These are phyloP conservation scores for Bombyx huttoni DNA, from an alignment of 2,888 invertebrate species.

Conservation along the genomic window DNA sequence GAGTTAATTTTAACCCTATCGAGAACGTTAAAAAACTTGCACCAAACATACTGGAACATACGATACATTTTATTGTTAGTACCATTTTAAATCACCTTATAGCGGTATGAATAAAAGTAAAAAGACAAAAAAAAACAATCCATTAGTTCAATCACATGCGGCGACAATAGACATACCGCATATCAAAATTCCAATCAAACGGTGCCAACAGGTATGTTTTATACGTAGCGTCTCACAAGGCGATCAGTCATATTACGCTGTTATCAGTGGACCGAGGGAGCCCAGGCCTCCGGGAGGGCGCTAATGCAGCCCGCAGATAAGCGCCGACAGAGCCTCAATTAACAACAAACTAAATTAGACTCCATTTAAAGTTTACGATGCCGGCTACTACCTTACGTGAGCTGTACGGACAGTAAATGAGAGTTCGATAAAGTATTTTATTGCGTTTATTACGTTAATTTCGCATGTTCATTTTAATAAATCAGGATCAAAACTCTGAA, in stretches of 20 bases:
- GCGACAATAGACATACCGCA: neutral
- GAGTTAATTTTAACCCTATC: too few species aligned
- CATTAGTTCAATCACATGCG: neutral
- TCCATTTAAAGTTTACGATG: conserved; percentile 69
- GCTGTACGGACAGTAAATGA: conserved; percentile 40
- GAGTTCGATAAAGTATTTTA: conserved; percentile 23
- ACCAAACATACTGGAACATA: too few species aligned
- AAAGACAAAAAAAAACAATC: neutral
- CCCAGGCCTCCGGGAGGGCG: conserved; percentile 23
- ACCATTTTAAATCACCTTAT: too few species aligned
- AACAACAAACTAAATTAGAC: conserved; percentile 69
- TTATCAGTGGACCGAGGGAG: conserved; percentile 27
- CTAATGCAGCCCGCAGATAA: conserved; percentile 63
- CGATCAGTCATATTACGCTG: conserved; percentile 45
- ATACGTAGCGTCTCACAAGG: neutral
- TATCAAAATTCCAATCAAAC: neutral
- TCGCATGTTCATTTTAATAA: neutral
- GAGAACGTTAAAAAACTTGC: too few species aligned
- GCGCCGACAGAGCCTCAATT: conserved; percentile 61
- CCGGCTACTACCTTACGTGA: conserved; percentile 68
- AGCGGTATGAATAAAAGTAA: too few species aligned
- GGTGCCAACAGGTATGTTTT: neutral
- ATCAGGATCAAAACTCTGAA: neutral
- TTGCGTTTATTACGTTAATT: neutral
- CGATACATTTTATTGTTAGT: too few species aligned